Conservation (phyloP, 2,888 invertebrate genomes). For the Mechanitis messenoides region DNA sequence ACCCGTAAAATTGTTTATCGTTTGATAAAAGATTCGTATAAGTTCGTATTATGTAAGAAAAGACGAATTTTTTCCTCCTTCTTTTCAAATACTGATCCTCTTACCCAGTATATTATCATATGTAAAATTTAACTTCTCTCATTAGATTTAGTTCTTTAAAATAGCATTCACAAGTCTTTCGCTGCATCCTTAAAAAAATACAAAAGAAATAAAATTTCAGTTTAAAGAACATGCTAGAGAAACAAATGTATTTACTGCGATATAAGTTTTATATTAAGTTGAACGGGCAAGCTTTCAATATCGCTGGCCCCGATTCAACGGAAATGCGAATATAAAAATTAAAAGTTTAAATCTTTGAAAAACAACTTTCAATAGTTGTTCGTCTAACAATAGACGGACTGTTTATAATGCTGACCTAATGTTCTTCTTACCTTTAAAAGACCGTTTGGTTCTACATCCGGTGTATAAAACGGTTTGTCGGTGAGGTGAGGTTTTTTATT, state of each 20-base stretch:
- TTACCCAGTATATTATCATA: slow-evolving; percentile 2
- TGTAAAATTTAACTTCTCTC: slow-evolving; percentile 5
- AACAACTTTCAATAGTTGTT: slow-evolving; percentile 12
- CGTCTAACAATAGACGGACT: slow-evolving; percentile 18
- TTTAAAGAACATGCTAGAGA: slow-evolving; percentile 6
- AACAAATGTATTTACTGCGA: slow-evolving; percentile 13
- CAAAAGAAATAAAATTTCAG: slow-evolving; percentile 10
- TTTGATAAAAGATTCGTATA: slow-evolving; percentile 49
- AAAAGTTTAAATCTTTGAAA: slow-evolving; percentile 13
- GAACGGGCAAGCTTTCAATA: slow-evolving; percentile 14
- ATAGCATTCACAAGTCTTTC: slow-evolving; percentile 3
- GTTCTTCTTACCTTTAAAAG: slow-evolving; percentile 18
- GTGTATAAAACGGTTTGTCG: slow-evolving; percentile 28
- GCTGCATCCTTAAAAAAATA: slow-evolving; percentile 1
- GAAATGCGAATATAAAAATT: slow-evolving; percentile 13
- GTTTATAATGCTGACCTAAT: slow-evolving; percentile 24
- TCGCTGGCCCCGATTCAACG: slow-evolving; percentile 7
- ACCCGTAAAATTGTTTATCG: slow-evolving; percentile 72
- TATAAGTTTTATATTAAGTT: slow-evolving; percentile 15
- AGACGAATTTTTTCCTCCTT: slow-evolving; percentile 23
- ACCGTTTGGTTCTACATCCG: slow-evolving; percentile 21
- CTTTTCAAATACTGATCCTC: slow-evolving; percentile 9
- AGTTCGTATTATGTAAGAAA: slow-evolving; percentile 23
- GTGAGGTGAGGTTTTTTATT: slow-evolving; percentile 30
- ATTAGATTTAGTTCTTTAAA: slow-evolving; percentile 3